A percentile compares a stretch with the other conserved stretches of the same genome.
phyloP scores from a whole-genome alignment of 2,113 vertebrate genomes.

The Osmerus eperlanus region DNA sequence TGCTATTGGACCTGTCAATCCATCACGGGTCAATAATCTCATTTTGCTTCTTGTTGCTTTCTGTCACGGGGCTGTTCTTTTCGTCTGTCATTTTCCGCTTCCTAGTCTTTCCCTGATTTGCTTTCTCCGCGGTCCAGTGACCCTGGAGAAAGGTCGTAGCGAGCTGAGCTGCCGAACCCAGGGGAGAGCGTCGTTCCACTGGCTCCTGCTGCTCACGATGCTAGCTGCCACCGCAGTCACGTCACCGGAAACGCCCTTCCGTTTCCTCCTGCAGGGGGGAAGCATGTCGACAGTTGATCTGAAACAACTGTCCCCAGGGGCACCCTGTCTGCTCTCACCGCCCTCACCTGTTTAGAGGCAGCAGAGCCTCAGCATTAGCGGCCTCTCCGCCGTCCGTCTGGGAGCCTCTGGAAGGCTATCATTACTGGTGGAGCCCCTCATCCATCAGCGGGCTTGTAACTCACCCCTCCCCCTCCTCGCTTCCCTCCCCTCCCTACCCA shows the following conservation, averaged over 20 bases:
- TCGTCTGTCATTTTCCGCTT: slow-evolving; percentile 45
- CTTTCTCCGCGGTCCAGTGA: slow-evolving; percentile 34
- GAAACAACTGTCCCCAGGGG: slow-evolving; percentile 16
- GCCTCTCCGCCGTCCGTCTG: slow-evolving; percentile 38
- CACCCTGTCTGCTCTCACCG: slow-evolving; percentile 8
- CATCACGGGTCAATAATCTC: background rate
- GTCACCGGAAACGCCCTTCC: slow-evolving; percentile 12
- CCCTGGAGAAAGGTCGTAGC: slow-evolving; percentile 17
- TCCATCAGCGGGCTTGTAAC: slow-evolving; percentile 67
- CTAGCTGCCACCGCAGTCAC: slow-evolving; percentile 3
- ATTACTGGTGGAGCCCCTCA: slow-evolving; percentile 62
- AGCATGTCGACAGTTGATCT: slow-evolving; percentile 27
- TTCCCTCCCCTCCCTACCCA: background rate
- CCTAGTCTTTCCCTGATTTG: slow-evolving; percentile 53
- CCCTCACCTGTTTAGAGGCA: slow-evolving; percentile 51
- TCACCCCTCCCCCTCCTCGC: slow-evolving; percentile 35
- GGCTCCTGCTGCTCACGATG: background rate
- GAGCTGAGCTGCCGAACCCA: slow-evolving; percentile 14
- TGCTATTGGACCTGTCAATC: no score
- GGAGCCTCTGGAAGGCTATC: slow-evolving; percentile 64
- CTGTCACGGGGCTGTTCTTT: slow-evolving; percentile 37
- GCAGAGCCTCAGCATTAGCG: slow-evolving; percentile 31
- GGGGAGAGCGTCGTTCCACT: background rate
- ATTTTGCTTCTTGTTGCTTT: slow-evolving; percentile 25
- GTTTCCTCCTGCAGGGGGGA: slow-evolving; percentile 35